These are phyloP conservation scores for Serranus cabrilla DNA, from an alignment of 2,797 vertebrate genomes.

Conservation along the genomic window DNA sequence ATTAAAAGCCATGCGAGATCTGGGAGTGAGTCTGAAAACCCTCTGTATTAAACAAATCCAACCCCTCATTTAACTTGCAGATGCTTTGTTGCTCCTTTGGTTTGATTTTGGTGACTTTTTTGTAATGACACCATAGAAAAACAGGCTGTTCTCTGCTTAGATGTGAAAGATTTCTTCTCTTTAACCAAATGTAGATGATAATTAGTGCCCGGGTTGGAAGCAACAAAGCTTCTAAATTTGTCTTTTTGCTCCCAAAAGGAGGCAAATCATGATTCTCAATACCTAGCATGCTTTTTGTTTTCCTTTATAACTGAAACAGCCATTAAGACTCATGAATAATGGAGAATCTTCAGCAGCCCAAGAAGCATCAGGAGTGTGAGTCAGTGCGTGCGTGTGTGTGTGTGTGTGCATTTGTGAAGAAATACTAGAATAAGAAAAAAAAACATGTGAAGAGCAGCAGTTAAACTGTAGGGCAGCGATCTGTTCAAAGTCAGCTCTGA, in stretches of 20 bases:
- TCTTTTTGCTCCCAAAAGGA: slow-evolving; percentile 29
- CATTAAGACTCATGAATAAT: slow-evolving; percentile 73
- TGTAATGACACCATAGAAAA: background rate
- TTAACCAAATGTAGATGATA: slow-evolving; percentile 9
- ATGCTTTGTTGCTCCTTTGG: slow-evolving; percentile 11
- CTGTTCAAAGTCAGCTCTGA: slow-evolving; percentile 45
- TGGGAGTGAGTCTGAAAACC: slow-evolving; percentile 23
- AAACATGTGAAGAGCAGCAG: slow-evolving; percentile 36
- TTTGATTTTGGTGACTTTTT: background rate
- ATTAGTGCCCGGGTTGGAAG: background rate
- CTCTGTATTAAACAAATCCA: slow-evolving; percentile 10
- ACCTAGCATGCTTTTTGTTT: slow-evolving; percentile 42
- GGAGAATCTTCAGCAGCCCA: slow-evolving; percentile 46
- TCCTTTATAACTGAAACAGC: slow-evolving; percentile 51
- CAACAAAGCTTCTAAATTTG: slow-evolving; percentile 6
- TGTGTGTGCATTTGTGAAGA: slow-evolving; percentile 29
- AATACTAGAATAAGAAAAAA: slow-evolving; percentile 9
- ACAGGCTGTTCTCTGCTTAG: background rate
- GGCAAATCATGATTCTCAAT: slow-evolving; percentile 28
- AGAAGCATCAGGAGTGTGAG: slow-evolving; percentile 35
- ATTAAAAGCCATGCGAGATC: slow-evolving; percentile 41
- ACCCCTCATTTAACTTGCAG: slow-evolving; percentile 7
- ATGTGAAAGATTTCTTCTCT: background rate
- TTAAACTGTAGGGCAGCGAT: slow-evolving; percentile 42
- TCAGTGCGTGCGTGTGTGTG: slow-evolving; percentile 27